Base-by-base conservation (phyloP, 1,140 invertebrate genomes). In the Aphelenchoides fujianensis region DNA sequence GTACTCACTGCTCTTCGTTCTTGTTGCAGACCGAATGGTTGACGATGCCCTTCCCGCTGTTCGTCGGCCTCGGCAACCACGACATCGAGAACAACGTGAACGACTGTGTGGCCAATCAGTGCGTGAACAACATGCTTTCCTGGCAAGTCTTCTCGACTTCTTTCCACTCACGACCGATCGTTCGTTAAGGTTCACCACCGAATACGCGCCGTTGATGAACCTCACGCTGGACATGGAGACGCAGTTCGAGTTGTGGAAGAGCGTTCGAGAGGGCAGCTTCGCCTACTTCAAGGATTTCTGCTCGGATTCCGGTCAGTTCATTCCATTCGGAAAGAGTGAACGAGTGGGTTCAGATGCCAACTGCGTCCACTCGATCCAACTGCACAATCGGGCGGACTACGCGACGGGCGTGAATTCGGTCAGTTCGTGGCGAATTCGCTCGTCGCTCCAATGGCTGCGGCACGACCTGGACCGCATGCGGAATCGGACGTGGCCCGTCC, bases 11-110 rank as follows among this genome's bases (percentile, higher is more conserved):
- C 30, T 2, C n/a, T 48, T 27, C 3, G n/a, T n/a, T 30, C 34
- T 9, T 62, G 73, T 81, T 68, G 16, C 3, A 80, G 76, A 41
- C 31, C 5, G 76, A 79, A 35, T 76, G 74, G 55, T 41, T 74
- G n/a, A 69, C 70, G 0, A 64, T 81, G n/a, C 79, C 79, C 5
- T 63, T 82, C n/a, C 77, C 74, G 16, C 70, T 81, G 19, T 63
- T 72, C 12, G 66, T 70, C 19, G 79, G 79, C 23, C 59, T 81
- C 9, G 79, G 79, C 27, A 81, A 81, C 55, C 79, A 81, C 59
- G 79, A 81, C 41, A 82, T 82, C 67, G 69, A 82, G 53, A 81
- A 81, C 36, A 81, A 81, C 61, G 76, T 81, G 9, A 69, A 81
- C 68, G 79, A 81, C 53, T 81, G 79, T 74, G 69, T 75, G 31